Base-by-base conservation (phyloP, 2,888 invertebrate species). In the Hymenopus coronatus region DNA sequence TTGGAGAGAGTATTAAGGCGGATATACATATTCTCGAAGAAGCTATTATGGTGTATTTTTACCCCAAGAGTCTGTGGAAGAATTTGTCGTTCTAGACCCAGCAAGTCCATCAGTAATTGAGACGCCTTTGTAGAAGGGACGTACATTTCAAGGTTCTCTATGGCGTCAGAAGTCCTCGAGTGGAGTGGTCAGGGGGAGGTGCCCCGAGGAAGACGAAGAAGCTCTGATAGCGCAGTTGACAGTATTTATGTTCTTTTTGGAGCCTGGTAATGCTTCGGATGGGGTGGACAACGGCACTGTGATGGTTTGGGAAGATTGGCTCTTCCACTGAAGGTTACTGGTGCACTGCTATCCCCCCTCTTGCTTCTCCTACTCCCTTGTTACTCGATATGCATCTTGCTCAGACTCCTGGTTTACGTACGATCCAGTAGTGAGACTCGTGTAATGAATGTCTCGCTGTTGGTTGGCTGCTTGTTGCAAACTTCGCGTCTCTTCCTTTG, bases 161-260 rank as follows among this genome's bases (percentile, higher is more conserved):
- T 70, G 54, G 54, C 54, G 54, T 88, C 83, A 33, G 84, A 84
- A 28, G 84, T 88, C 84, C 83, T 33, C 83, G 40, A 40, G 40
- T 40, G 12, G 40, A 40, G 40, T 46, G 40, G 70, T 83, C 25
- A 70, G 54, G 86, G 81, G 30, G 70, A 84, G 28, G 15, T 15
- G 40, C 28, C 27, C 27, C 28, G 46, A 30, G 54, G 40, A 85
- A 54, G 85, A 85, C 40, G 40, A 28, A 85, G 54, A 46, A 85
- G 25, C 7, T n/a, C 28, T 81, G 86, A 81, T 81, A 86, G 81
- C 54, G 54, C 28, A 88, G 89, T 89, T 88, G 88, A 88, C 89
- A 89, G 85, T 89, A 89, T 89, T 89, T 89, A 89, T 89, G 87
- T 85, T 88, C 89, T 84, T 89, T 89, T 88, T 89, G 28, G 88